Conservation (phyloP, 1,140 invertebrate species). For the Teleopsis dalmanni region DNA sequence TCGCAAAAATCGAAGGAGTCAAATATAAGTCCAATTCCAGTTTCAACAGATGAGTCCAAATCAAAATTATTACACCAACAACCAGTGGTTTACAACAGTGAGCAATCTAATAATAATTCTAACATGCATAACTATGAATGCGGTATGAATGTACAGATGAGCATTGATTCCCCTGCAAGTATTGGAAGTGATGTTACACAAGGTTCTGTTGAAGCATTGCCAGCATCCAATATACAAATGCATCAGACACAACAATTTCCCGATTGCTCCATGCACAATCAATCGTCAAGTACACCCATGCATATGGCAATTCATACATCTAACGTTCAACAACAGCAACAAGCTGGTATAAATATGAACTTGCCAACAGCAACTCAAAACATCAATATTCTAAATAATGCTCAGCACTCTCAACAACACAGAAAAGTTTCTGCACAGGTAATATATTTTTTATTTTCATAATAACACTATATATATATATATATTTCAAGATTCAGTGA, state of each 20-base stretch:
- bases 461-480: too few relatives aligned
- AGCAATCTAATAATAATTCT: slow-evolving; percentile 48
- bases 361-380: slow-evolving; percentile 16
- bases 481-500: too few relatives aligned
- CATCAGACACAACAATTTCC: slow-evolving; percentile 53
- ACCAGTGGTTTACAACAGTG: slow-evolving; percentile 77
- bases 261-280: slow-evolving; percentile 55
- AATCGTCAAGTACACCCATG: slow-evolving; percentile 51
- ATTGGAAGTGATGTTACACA: slow-evolving; percentile 78
- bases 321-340: slow-evolving; percentile 33
- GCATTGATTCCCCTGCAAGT: slow-evolving; percentile 77
- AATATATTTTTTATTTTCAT: too few relatives aligned
- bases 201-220: slow-evolving; percentile 58
- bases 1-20: slow-evolving; percentile 2
- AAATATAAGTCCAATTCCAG: not conserved
- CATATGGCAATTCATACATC: slow-evolving; percentile 47
- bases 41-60: slow-evolving; percentile 18
- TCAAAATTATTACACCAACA: slow-evolving; percentile 46
- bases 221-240: slow-evolving; percentile 46
- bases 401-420: slow-evolving; percentile 26
- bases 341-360: slow-evolving; percentile 31
- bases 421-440: slow-evolving; percentile 32
- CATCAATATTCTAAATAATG: too few relatives aligned
- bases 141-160: slow-evolving; percentile 77
- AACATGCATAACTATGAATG: slow-evolving; percentile 72